Conservation (phyloP, 2,888 invertebrate species). For the Blastobasis adustella region DNA sequence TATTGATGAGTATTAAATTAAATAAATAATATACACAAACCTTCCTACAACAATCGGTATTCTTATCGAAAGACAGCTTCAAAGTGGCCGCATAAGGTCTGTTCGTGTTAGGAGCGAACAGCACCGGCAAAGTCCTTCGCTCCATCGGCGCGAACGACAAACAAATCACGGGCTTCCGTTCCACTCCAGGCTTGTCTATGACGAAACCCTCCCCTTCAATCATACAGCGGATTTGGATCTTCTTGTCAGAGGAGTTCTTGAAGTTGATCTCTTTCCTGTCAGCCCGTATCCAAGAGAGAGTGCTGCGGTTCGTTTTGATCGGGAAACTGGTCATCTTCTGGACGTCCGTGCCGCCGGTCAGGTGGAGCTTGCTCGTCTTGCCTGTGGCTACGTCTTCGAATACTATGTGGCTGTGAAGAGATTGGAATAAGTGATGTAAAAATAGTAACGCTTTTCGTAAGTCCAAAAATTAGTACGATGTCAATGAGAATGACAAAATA, state of each 20-base stretch:
- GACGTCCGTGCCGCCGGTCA: slow-evolving; percentile 37
- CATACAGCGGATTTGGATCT: slow-evolving; percentile 48
- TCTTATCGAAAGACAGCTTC: slow-evolving; percentile 50
- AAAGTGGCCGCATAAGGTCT: slow-evolving; percentile 41
- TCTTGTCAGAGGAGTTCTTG: slow-evolving; percentile 48
- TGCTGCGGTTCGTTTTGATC: slow-evolving; percentile 47
- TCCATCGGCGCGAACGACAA: slow-evolving; percentile 49
- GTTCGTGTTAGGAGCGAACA: slow-evolving; percentile 39
- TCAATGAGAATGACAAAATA: too few species aligned
- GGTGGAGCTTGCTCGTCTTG: slow-evolving; percentile 33
- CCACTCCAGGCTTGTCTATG: slow-evolving; percentile 47
- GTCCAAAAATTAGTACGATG: too few species aligned
- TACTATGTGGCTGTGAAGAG: slow-evolving; percentile 38
- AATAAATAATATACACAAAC: not conserved
- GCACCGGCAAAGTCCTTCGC: slow-evolving; percentile 42
- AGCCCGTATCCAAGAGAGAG: slow-evolving; percentile 50
- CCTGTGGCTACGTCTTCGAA: slow-evolving; percentile 48
- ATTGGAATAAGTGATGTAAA: not conserved
- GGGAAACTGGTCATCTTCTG: slow-evolving; percentile 35
- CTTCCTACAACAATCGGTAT: slow-evolving; percentile 22
- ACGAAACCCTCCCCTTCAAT: slow-evolving; percentile 56
- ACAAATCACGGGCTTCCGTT: slow-evolving; percentile 35
- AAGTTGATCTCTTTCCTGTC: slow-evolving; percentile 57
- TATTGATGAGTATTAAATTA: too few species aligned
- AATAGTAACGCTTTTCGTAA: too few species aligned